Percentiles rank a stretch among this genome's conserved stretches.
Evolutionary conservation across 1,140 invertebrate genomes (phyloP).

Genomic region (Cydia strobilella): DNA sequence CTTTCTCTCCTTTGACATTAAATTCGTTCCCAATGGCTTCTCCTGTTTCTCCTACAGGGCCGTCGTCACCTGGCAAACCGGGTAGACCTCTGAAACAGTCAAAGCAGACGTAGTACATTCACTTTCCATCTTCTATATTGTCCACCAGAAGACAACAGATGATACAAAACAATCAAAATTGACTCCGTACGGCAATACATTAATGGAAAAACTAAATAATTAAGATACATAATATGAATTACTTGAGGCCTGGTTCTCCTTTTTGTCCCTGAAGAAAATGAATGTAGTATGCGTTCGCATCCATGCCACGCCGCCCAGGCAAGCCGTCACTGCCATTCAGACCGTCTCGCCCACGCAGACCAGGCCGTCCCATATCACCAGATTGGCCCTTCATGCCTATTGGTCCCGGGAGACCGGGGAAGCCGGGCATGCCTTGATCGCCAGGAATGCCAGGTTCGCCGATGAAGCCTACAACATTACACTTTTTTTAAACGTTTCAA

Average conservation of each 20-base stretch:
- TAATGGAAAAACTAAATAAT: not conserved
- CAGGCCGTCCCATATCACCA: constrained; percentile 83
- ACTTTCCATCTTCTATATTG: too few species aligned
- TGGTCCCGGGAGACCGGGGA: constrained; percentile 76
- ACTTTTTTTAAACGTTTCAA: not conserved
- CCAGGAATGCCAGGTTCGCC: constrained; percentile 84
- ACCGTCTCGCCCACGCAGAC: constrained; percentile 79
- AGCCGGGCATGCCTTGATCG: constrained; percentile 83
- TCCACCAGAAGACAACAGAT: too few species aligned
- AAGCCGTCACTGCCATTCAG: constrained; percentile 79
- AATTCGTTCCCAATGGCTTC: constrained; percentile 54
- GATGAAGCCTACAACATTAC: constrained; percentile 63
- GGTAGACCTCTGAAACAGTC: constrained; percentile 52
- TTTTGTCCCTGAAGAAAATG: constrained; percentile 56
- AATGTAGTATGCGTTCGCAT: constrained; percentile 46
- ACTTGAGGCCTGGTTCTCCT: constrained; percentile 63
- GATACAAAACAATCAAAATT: too few species aligned
- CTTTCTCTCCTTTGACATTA: constrained; percentile 82
- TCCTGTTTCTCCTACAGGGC: constrained; percentile 58
- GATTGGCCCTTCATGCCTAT: constrained; percentile 83
- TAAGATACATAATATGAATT: constrained; percentile 37
- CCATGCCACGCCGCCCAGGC: constrained; percentile 76
- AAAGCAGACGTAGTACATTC: not conserved
- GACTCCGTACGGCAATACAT: not conserved
- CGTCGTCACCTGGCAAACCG: constrained; percentile 62